Base-by-base conservation (phyloP, 2,797 vertebrate species). In the Basileuterus tristriatus region DNA sequence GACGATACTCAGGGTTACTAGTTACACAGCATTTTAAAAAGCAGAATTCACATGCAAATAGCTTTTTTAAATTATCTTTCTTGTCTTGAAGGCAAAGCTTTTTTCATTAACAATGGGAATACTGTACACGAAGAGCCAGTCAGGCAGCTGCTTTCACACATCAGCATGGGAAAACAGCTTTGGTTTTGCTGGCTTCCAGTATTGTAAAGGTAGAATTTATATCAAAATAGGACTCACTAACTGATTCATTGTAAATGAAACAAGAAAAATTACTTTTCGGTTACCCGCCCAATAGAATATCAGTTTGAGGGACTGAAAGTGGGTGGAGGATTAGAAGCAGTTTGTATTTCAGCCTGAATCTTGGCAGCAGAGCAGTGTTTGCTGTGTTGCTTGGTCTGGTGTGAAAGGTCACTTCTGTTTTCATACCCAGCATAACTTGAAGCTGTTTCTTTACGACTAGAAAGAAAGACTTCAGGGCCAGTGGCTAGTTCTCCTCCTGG, bases 331-430 rank as follows among this genome's bases (percentile, higher is more conserved):
- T 36, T 83, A 81, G 75, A 72, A 85, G 44, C 15, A n/a, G 32
- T 67, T 88, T 90, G 76, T 90, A 37, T 87, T 77, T 90, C 71
- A 65, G 8, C 21, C 58, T 69, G 76, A 84, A 9, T 89, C 64
- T 83, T 95, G 76, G 53, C 52, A 72, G 69, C 58, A 53, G 50
- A 64, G 44, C 39, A 9, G 6, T 23, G 12, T 82, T 60, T 67
- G 14, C 39, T 30, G 1, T 62, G 10, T 30, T 85, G 19, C 24
- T 53, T 41, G 30, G 12, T 91, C 50, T 6, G 1, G 29, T 83
- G 71, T 89, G 86, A 89, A 93, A 87, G 60, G 65, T 95, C 50
- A 78, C 17, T 30, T 80, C 37, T 90, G 43, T 95, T 91, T 95
- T 70, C 58, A 93, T n/a, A 81, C 11, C 30, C 12, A 36, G 4